Evolutionary conservation across 1,140 invertebrate genomes (phyloP).

Genomic region (Drosophila pachea): DNA sequence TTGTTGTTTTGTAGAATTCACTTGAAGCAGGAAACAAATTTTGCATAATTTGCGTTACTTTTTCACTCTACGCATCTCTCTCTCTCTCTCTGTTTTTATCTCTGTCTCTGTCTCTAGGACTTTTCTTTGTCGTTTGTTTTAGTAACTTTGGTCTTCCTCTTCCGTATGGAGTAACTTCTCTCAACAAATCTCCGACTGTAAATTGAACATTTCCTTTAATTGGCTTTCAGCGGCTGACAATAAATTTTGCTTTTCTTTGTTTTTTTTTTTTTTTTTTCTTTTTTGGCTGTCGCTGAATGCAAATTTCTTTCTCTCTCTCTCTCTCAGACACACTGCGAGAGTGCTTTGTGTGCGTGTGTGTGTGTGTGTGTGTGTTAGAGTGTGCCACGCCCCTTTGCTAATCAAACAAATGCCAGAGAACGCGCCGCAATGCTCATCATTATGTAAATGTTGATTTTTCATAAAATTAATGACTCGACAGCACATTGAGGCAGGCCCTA

Average conservation of each 20-base stretch:
- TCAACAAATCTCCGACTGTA: constrained; percentile 19
- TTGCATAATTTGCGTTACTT: constrained; percentile 25
- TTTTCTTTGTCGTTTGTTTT: constrained; percentile 17
- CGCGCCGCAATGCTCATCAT: constrained; percentile 37
- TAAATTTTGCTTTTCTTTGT: background rate
- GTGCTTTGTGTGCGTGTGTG: constrained; percentile 1
- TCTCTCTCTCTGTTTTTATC: too few relatives aligned
- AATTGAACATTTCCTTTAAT: constrained; percentile 33
- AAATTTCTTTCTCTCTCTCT: constrained; percentile 10
- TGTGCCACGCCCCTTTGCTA: constrained; percentile 30
- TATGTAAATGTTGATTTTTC: constrained; percentile 55
- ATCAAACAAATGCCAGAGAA: constrained; percentile 40
- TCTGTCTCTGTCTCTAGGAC: too few relatives aligned
- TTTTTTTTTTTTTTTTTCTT: constrained; percentile 9
- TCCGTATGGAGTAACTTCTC: constrained; percentile 23
- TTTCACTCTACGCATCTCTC: too few relatives aligned
- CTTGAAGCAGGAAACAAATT: constrained; percentile 35
- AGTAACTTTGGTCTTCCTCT: constrained; percentile 25
- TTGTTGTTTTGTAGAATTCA: constrained; percentile 40
- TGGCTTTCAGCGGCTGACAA: constrained; percentile 20
- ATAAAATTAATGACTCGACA: constrained; percentile 71
- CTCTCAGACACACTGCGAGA: background rate
- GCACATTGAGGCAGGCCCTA: constrained; percentile 39
- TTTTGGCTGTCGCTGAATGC: constrained; percentile 31
- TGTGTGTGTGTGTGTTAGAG: constrained; percentile 8